Percentiles rank a stretch among this genome's conserved stretches.
Evolutionary conservation across 2,888 invertebrate genomes (phyloP).

Genomic region (Amphiduros pacificus): DNA sequence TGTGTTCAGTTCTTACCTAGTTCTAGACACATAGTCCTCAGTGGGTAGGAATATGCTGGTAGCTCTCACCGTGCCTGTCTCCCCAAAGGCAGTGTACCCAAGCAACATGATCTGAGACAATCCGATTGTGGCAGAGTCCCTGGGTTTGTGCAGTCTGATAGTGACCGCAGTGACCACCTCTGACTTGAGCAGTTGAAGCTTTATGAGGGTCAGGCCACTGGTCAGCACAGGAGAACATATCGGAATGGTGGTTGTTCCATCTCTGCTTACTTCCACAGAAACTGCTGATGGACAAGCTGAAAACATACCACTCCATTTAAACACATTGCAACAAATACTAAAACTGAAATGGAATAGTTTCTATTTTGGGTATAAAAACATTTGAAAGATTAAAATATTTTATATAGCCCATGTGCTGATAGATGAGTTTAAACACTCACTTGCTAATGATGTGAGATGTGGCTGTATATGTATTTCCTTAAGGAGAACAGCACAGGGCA

Average conservation of each 20-base stretch:
- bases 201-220: constrained; percentile 80
- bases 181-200: constrained; percentile 78
- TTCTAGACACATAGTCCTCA: constrained; percentile 53
- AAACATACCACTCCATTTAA: too few relatives aligned
- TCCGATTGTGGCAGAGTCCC: constrained; percentile 87
- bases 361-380: too few relatives aligned
- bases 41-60: constrained; percentile 42
- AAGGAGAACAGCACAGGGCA: constrained; percentile 86
- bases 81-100: constrained; percentile 83
- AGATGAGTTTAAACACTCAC: too few relatives aligned
- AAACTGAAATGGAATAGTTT: too few relatives aligned
- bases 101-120: constrained; percentile 82
- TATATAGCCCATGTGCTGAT: too few relatives aligned
- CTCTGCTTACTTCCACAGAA: constrained; percentile 81
- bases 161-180: constrained; percentile 84
- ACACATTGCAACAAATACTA: too few relatives aligned
- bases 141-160: constrained; percentile 77
- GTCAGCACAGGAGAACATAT: constrained; percentile 84
- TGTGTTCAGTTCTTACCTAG: too few relatives aligned
- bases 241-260: constrained; percentile 77
- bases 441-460: constrained; percentile 54
- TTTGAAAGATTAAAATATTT: too few relatives aligned
- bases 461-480: constrained; percentile 73
- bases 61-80: constrained; percentile 42
- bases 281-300: constrained; percentile 82